Evolutionary conservation across 1,140 invertebrate genomes (phyloP), one percentile per base, ranked within the genome.

Genomic region (Micrasema minimum): DNA sequence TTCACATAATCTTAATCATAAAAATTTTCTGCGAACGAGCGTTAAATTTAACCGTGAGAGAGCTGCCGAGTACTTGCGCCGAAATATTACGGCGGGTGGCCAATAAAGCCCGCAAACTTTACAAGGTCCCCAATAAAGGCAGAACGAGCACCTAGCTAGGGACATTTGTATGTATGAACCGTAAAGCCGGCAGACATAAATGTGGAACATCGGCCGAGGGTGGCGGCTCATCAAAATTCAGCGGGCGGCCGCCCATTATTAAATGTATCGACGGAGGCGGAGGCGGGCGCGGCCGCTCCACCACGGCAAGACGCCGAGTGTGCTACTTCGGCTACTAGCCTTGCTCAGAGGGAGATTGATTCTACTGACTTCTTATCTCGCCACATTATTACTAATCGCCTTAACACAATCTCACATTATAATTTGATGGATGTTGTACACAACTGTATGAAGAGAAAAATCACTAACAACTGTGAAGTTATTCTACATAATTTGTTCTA

Each of bases 151-250:
- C 4, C 55, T n/a, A 20, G 46, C 18, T 48, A 46, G 31, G 61
- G 45, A 64, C 61, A 74, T 74, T 74, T 74, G 72, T 74, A 74
- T 74, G 72, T 74, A 74, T 74, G 72, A 74, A 74, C 67, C 37
- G 72, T 66, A 69, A 69, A 67, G 48, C 55, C 53, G 68, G 72
- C 41, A 41, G 66, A 73, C 71, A 66, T 73, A 73, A 73, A 73
- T 73, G 71, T 65, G 71, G 69, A 70, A 74, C 62, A 69, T 46
- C 53, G 14, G 37, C 26, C 26, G 26, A 31, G 65, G 65, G 45
- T 23, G 48, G 50, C 64, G 20, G 16, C 73, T 75, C 73, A 75
- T 75, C 73, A 72, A 48, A 57, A 75, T 75, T 71, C 73, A 71
- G 73, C 65, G 59, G 43, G 73, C 66, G 73, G 65, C 66, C 66